Base-by-base conservation (phyloP, 2,888 invertebrate genomes). In the Trichogramma dendrolimi region DNA sequence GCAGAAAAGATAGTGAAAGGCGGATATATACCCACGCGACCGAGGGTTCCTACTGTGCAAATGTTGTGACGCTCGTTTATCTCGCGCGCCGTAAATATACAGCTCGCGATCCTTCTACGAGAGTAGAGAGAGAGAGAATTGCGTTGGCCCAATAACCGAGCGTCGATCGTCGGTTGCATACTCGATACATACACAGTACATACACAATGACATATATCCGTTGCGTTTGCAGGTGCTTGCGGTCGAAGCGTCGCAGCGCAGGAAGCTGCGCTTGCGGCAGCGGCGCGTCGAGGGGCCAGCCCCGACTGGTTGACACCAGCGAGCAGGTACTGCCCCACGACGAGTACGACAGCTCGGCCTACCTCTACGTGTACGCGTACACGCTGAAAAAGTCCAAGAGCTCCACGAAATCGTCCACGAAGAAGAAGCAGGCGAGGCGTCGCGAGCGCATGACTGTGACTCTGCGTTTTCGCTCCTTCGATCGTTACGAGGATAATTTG, bases 291-390 rank as follows among this genome's bases (percentile, higher is more conserved):
- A 76, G 72, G 55, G 82, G 82, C 53, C 85, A 85, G 70, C 81
- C 88, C 10, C 86, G 86, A 77, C 86, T 87, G 5, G 86, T 89
- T 53, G 86, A 90, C 72, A 73, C 78, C 39, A 74, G 71, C 58
- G 76, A 75, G 50, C 67, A 67, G 47, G 71, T 70, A 41, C 75
- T 71, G 57, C 69, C 71, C 7, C 73, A 85, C 69, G 89, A 89
- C 73, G 88, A 88, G 72, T 84, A 83, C 69, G 92, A 92, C 79
- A 85, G 87, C 63, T 92, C 91, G 77, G 91, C 91, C 54, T 92
- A 92, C 80, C 82, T 93, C 8, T 91, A 92, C 76, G 87, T 93
- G 71, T 92, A 92, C 75, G 91, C 92, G 4, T 92, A 92, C 76
- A 85, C 89, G 67, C 75, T 91, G 71, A 77, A 77, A 57, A 76